Conservation (phyloP, 2,888 invertebrate species). For the Exephanes ischioxanthus region DNA sequence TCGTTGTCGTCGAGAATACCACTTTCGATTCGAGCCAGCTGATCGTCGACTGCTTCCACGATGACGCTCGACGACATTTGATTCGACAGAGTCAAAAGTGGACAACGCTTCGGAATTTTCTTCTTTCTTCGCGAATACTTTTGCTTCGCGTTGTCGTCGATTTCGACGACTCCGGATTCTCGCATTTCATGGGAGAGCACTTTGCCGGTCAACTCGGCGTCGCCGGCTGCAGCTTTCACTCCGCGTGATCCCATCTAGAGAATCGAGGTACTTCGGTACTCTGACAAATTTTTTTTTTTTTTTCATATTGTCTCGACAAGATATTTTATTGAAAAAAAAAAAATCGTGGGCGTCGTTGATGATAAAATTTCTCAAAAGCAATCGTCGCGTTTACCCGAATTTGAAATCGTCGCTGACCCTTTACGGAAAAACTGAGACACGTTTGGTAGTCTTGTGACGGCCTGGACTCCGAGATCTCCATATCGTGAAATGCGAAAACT, state of each 20-base stretch:
- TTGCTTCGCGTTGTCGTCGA: neutral
- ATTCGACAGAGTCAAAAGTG: conserved; percentile 52
- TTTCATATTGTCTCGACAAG: neutral
- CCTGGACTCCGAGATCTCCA: conserved; percentile 64
- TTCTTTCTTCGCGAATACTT: conserved; percentile 18
- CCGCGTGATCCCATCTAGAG: conserved; percentile 71
- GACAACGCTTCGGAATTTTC: conserved; percentile 41
- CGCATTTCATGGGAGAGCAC: conserved; percentile 16
- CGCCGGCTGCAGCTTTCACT: conserved; percentile 66
- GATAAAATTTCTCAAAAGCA: neutral
- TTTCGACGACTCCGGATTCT: neutral
- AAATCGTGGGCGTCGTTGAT: neutral
- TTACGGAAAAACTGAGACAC: conserved; percentile 65
- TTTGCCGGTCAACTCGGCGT: conserved; percentile 52
- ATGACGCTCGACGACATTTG: conserved; percentile 24
- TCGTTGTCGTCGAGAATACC: conserved; percentile 22
- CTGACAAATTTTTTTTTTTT: neutral
- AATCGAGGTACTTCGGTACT: conserved; percentile 10
- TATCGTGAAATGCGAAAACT: conserved; percentile 33
- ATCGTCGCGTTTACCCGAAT: conserved; percentile 65
- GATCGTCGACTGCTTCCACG: conserved; percentile 17
- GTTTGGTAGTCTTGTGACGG: conserved; percentile 61
- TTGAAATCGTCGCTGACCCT: conserved; percentile 69
- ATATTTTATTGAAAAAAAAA: neutral
- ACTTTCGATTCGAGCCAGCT: conserved; percentile 2